phyloP scores from a whole-genome alignment of 2,888 invertebrate species.

The Endomychus coccineus region DNA sequence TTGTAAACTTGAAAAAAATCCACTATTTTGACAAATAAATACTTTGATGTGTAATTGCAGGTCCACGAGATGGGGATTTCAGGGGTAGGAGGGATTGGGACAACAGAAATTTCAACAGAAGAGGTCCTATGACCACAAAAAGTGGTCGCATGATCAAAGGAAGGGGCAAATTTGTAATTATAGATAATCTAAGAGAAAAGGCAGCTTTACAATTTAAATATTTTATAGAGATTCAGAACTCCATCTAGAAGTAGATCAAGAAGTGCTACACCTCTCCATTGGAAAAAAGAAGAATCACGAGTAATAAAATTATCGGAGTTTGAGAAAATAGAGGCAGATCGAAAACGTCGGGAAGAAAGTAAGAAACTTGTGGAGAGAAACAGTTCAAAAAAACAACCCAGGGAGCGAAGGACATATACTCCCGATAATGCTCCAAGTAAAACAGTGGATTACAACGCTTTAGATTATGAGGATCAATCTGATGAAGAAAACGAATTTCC shows the following conservation, averaged over 20 bases:
- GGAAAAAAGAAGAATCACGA: conserved; percentile 81
- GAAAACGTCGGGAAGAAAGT: conserved; percentile 53
- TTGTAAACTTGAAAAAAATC: too few species aligned
- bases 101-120: conserved; percentile 33
- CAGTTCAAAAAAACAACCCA: conserved; percentile 22
- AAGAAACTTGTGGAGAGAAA: conserved; percentile 4
- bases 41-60: too few species aligned
- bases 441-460: conserved; percentile 60
- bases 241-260: conserved; percentile 79
- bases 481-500: conserved; percentile 33
- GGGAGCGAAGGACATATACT: conserved; percentile 24
- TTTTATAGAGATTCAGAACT: conserved; percentile 70
- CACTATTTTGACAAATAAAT: too few species aligned
- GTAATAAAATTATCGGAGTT: conserved; percentile 77
- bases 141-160: conserved; percentile 87
- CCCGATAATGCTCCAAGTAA: conserved; percentile 21
- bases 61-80: conserved; percentile 26
- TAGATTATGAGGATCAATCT: conserved; percentile 57
- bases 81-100: conserved; percentile 40
- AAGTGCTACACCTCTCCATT: conserved; percentile 89
- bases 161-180: conserved; percentile 82
- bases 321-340: conserved; percentile 65
- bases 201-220: conserved; percentile 14
- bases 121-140: conserved; percentile 50
- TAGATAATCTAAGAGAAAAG: neutral